Evolutionary conservation across 2,797 vertebrate species (phyloP), one percentile per base, ranked within the genome.

Genomic region (Xiphorhynchus erythropygius): DNA sequence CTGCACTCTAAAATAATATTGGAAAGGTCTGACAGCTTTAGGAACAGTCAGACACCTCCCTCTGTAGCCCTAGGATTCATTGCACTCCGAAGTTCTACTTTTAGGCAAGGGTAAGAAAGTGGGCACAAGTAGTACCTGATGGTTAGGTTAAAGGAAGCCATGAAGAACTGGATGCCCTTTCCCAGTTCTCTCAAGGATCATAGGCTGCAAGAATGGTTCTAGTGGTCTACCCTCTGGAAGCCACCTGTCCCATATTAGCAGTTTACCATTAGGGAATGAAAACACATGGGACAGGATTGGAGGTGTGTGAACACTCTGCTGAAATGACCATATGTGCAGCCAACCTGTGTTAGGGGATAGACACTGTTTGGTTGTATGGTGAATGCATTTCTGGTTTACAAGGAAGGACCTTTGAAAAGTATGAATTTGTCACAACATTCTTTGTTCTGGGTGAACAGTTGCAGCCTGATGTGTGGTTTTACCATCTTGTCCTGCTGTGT

Each of bases 211-310:
- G 65, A 64, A 62, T 18, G 7, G 3, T 33, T 92, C 64, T 59
- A 39, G 17, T 10, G 64, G 49, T 60, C 44, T 56, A 24, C 2
- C 18, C 18, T 67, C n/a, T 71, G 19, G 23, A 86, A 44, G 14
- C 3, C 27, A 46, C 17, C 15, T 57, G 18, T 41, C 9, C 14
- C 30, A 44, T 8, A 13, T 7, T 14, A 37, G 9, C 19, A 35
- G 11, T 5, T 90, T 39, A 42, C 13, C 6, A 23, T 53, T 39
- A 84, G 15, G 13, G 21, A 7, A 39, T 19, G 18, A 84, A 73
- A 93, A 84, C 7, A 32, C 12, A 1, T 0, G 6, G 15, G 24
- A 50, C 11, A 5, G 14, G 10, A 18, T 0, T 74, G 18, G 7
- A 83, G 90, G 28, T 4, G 13, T 37, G 22, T 33, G 47, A 73